Evolutionary conservation across 2,888 invertebrate genomes (phyloP), one percentile per base, ranked within the genome.

Genomic region (Cecidostiba fungosa): DNA sequence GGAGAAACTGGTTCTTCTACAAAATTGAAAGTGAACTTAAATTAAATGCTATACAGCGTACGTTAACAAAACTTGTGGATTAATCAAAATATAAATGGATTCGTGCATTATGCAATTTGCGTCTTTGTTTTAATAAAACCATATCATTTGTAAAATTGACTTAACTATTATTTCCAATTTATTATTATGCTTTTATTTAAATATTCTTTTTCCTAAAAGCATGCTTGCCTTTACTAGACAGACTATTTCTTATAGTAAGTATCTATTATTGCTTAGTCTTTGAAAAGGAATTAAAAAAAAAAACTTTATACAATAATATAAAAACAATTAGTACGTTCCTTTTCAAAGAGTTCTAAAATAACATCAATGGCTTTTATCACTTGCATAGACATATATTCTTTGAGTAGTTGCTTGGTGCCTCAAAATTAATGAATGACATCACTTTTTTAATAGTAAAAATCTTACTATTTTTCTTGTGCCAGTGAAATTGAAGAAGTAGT

Each of bases 361-460:
- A 43, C 16, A 69, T 39, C 66, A 70, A 74, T 23, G 74, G 66
- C 36, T 84, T 19, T 39, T 70, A 47, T 62, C 43, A 54, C 26
- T 62, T 19, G 47, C 39, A 47, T 50, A 69, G 39, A 39, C 29
- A 23, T 66, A 23, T 66, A 59, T 78, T 73, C 72, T 78, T 54
- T 32, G 1, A 72, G 77, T 84, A 84, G 69, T 78, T 47, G 83
- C 73, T 78, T 72, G 70, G 39, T 43, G 32, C 43, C 23, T 72
- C n/a, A 23, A 72, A 23, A 72, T 66, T 66, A 66, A 50, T 16
- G 16, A 73, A 54, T 59, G 6, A 73, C 23, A 50, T 54, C 16
- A 80, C 47, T 54, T 43, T 14, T 16, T n/a, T 19, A 81, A 47
- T 74, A 66, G 73, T 47, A 70, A 79, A 50, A 66, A 29, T 19